Base-by-base conservation (phyloP, 1,140 invertebrate species). In the Brachionus asplanchnoidis region DNA sequence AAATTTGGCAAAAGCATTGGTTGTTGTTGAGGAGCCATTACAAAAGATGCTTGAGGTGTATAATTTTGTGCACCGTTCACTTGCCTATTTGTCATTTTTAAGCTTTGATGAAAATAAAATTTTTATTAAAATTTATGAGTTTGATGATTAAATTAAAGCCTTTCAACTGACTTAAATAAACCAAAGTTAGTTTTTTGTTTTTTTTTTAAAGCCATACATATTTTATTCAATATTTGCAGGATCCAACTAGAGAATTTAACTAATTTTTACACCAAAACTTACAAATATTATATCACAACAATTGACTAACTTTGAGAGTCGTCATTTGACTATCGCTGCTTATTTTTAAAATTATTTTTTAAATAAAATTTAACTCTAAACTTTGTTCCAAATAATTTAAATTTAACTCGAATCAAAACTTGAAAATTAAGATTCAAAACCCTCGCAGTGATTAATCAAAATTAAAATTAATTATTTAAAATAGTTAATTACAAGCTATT, bases 21-120 rank as follows among this genome's bases (percentile, higher is more conserved):
- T 17, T 73, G 68, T 20, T 36, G 32, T 73, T 73, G 68, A 8
- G 68, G 68, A 11, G 68, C 36, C n/a, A 73, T 4, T 8, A 73
- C 17, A n/a, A 40, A 73, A 11, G 68, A 73, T 73, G 68, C 14
- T 73, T 73, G 68, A 20, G 68, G 68, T 9, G 68, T 73, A 73
- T 23, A 73, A 17, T 73, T 73, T 73, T 73, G 28, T 8, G 40
- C 14, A 20, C 36, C 68, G 7, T 36, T 73, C 9, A 73, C 32
- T 42, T 73, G 68, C 12, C 68, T 36, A 42, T 73, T 73, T 44
- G 36, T 73, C 66, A 68, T 68, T 68, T n/a, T 73, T 73, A 7
- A 17, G n/a, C n/a, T 42, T 73, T 42, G 17, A 68, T 14, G 14
- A 68, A 68, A 68, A 32, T 68, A 6, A 68, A 68, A 32, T 20